Evolutionary conservation across 2,113 vertebrate genomes (phyloP).

Genomic region (Pyxicephalus adspersus): DNA sequence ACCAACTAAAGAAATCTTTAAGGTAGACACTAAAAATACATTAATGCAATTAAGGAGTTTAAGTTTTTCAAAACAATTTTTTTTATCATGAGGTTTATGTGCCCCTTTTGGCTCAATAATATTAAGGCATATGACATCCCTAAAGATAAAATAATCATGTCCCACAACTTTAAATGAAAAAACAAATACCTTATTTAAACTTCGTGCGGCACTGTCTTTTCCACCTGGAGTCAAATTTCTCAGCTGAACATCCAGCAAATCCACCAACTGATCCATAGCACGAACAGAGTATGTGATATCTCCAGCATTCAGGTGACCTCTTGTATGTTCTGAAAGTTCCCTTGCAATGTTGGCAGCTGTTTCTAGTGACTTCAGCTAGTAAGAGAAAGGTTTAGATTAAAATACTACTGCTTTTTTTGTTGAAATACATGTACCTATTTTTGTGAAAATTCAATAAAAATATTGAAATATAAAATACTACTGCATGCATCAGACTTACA

Average conservation of each 20-base stretch:
- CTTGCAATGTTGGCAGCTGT: constrained; percentile 93
- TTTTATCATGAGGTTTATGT: too few relatives aligned
- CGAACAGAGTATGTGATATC: constrained; percentile 92
- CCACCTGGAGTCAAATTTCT: constrained; percentile 93
- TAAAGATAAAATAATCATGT: too few relatives aligned
- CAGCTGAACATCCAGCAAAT: constrained; percentile 91
- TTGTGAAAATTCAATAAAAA: too few relatives aligned
- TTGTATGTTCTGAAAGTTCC: constrained; percentile 92
- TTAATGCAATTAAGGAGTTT: too few relatives aligned
- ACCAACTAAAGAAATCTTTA: too few relatives aligned
- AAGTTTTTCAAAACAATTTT: too few relatives aligned
- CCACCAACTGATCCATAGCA: constrained; percentile 93
- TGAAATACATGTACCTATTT: too few relatives aligned
- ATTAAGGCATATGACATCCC: too few relatives aligned
- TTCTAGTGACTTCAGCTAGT: constrained; percentile 87
- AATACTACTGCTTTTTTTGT: not conserved
- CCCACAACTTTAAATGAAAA: not conserved
- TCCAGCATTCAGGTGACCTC: constrained; percentile 86
- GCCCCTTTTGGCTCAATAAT: too few relatives aligned
- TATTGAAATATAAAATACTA: too few relatives aligned
- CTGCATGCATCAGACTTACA: too few relatives aligned
- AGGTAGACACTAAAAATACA: too few relatives aligned
- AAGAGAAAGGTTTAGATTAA: not conserved
- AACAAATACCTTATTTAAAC: constrained; percentile 90
- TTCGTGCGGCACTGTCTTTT: constrained; percentile 96